Conservation (phyloP, 2,113 vertebrate genomes). For the Dolichotis patagonum region DNA sequence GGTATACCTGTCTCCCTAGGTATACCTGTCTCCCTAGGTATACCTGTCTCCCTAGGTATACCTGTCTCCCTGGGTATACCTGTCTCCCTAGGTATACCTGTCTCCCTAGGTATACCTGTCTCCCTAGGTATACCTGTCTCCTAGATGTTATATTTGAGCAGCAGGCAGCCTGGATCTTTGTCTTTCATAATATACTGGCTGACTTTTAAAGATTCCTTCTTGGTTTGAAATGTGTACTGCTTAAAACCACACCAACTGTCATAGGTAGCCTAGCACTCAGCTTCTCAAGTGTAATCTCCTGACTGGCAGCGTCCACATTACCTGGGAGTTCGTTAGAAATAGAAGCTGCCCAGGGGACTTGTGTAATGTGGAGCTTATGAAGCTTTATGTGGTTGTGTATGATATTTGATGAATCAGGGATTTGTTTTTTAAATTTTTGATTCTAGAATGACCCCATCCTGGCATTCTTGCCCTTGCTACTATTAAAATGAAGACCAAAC, state of each 20-base stretch:
- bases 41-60: too few relatives aligned
- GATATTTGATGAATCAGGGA: background rate
- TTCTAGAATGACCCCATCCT: background rate
- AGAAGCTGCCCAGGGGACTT: background rate
- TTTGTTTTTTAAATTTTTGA: background rate
- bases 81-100: too few relatives aligned
- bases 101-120: background rate
- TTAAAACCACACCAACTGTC: background rate
- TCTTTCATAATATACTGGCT: background rate
- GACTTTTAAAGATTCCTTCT: background rate
- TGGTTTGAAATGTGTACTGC: background rate
- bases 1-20: too few relatives aligned
- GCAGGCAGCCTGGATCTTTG: background rate
- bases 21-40: too few relatives aligned
- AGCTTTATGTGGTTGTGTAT: background rate
- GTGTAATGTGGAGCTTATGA: background rate
- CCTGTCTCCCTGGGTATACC: too few relatives aligned
- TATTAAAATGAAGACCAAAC: slow-evolving; percentile 34
- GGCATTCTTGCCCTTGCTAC: background rate
- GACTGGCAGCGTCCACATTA: background rate
- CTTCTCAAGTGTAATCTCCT: background rate
- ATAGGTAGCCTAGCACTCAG: background rate
- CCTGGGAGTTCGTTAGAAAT: background rate
- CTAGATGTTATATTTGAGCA: background rate
- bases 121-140: background rate